Evolutionary conservation across 2,888 invertebrate genomes (phyloP), one percentile per base, ranked within the genome.

Genomic region (Lasioglossum zephyrum): DNA sequence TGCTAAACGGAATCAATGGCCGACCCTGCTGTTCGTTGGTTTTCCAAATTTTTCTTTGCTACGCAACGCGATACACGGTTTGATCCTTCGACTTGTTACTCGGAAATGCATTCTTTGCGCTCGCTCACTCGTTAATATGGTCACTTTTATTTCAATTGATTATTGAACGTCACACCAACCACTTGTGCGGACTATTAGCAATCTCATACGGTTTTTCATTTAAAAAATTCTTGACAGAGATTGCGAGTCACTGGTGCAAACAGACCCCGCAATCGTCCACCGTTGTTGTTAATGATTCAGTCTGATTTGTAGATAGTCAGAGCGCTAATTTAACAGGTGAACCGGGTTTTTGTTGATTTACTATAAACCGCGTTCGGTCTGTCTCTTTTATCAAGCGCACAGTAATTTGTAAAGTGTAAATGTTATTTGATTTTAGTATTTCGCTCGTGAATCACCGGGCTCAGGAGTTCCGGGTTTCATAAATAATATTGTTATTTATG

Each of bases 1-100:
- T n/a, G n/a, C 73, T 73, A 80, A 79, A 80, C 66, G 69, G 69
- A 74, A 74, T 73, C 69, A 53, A 49, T 69, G 73, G 80, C 74
- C 73, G 44, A 31, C 36, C n/a, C 22, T 9, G 66, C 18, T 36
- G 66, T 66, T 66, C 36, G 3, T 36, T 16, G 44, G 39, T 13
- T 22, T 69, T 69, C 4, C 36, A 69, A 39, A 36, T 36, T 22
- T 39, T 69, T 39, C 22, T 26, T 73, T 66, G 22, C n/a, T 53
- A 53, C 0, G 22, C 53, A 53, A 53, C 53, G 53, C 53, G 22
- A 9, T n/a, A 3, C 53, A 9, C 53, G n/a, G 9, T n/a, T 53
- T 9, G 3, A 53, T n/a, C 53, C n/a, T 53, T 53, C 53, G 53
- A 22, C 22, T 53, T 22, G 53, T 53, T n/a, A 22, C 9, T 53